Base-by-base conservation (phyloP, 1,140 invertebrate species). In the Drosophila ercepeae region DNA sequence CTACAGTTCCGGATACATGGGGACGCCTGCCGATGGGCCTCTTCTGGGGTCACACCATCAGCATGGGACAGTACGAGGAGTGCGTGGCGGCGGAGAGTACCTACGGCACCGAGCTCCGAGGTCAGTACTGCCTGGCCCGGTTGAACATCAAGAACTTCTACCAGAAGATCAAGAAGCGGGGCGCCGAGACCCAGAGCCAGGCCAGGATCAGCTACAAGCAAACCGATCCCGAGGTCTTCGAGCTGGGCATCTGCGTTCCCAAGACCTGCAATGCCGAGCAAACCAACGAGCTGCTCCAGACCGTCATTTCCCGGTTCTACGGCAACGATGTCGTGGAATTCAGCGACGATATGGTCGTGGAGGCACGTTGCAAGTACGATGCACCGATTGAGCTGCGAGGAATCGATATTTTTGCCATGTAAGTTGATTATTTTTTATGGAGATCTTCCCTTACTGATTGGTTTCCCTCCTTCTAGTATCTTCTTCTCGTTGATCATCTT, bases 351-450 rank as follows among this genome's bases (percentile, higher is more conserved):
- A 64, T 90, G 67, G 45, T 90, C 2, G 41, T 32, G 1, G 75
- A 89, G 14, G 39, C 58, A 13, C 89, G 71, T 39, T 90, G 89
- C 23, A 81, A 84, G 29, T 78, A 86, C 34, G 71, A 90, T 64
- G 73, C 83, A 4, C 81, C 84, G 5, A 63, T 90, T 19, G 72
- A 74, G 25, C 39, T 90, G 4, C 71, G 89, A 1, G 81, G 36
- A 3, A 75, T 90, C 25, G 89, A 90, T 39, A 90, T 90, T 16
- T 90, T 88, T 50, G 89, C 89, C 39, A 90, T 90, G 89, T 90
- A 6, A 67, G 63, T 67, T n/a, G 0, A 32, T 32, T 32, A n/a
- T n/a, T n/a, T n/a, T n/a, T n/a, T n/a, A n/a, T n/a, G n/a, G n/a
- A n/a, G n/a, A n/a, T n/a, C n/a, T n/a, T 9, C 7, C 5, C n/a